These are phyloP conservation scores for Cylas formicarius DNA, from an alignment of 1,140 invertebrate species.

Conservation along the genomic window DNA sequence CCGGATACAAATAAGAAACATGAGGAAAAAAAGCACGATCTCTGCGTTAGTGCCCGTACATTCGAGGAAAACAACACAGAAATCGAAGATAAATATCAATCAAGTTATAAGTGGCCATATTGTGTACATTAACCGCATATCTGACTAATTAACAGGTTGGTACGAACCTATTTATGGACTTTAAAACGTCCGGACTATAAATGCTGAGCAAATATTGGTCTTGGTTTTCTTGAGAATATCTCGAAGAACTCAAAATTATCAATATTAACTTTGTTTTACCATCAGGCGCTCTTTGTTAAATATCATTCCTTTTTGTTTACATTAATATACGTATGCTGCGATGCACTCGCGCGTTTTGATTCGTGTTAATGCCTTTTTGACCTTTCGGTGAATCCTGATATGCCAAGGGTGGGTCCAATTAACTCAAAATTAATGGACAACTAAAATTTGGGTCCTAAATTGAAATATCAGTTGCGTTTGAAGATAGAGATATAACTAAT, in stretches of 20 bases:
- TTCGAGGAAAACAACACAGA: conserved; percentile 16
- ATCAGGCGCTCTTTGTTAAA: conserved; percentile 30
- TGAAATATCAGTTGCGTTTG: no score
- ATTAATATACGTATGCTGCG: conserved; percentile 16
- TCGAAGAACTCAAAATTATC: conserved; percentile 37
- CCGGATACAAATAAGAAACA: no score
- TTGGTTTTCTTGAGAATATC: conserved; percentile 41
- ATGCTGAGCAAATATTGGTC: conserved; percentile 41
- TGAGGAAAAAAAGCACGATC: no score
- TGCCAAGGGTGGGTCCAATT: no score
- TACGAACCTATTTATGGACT: conserved; percentile 41
- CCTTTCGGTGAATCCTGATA: no score
- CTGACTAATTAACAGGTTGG: conserved; percentile 42
- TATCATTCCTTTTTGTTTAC: conserved; percentile 19
- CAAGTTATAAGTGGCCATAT: conserved; percentile 37
- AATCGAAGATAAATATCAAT: conserved; percentile 38
- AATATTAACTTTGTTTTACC: conserved; percentile 42
- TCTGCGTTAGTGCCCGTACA: conserved; percentile 13
- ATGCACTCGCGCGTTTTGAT: conserved; percentile 19
- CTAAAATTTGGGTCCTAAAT: no score
- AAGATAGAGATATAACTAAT: no score
- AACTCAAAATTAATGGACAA: no score
- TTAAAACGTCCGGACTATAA: conserved; percentile 42
- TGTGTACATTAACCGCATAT: conserved; percentile 39
- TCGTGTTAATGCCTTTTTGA: no score